A percentile compares a stretch with the other conserved stretches of the same genome.
Conservation (phyloP, 2,888 invertebrate species). For the Cacoxenus indagator region DNA sequence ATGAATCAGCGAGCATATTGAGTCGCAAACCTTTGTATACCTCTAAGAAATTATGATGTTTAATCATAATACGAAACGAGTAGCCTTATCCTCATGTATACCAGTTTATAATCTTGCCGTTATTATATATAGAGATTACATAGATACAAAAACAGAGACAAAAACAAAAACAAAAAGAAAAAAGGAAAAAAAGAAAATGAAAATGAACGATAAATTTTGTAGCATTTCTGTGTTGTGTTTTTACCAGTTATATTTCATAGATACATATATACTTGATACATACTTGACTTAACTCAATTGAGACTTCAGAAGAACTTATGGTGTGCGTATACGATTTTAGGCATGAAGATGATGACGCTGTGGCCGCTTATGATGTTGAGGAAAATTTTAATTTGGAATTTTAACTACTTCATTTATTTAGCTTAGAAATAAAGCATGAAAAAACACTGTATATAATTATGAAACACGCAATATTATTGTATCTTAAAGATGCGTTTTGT, state of each 20-base stretch:
- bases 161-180: background rate
- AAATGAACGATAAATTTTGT: conserved; percentile 17
- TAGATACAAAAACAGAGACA: background rate
- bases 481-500: conserved; percentile 14
- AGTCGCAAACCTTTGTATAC: conserved; percentile 54
- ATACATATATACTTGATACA: background rate
- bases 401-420: no score
- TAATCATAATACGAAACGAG: conserved; percentile 56
- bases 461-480: conserved; percentile 22
- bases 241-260: background rate
- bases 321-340: conserved; percentile 57
- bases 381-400: background rate
- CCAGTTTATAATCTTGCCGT: conserved; percentile 57
- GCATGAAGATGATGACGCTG: no score
- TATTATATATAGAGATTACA: conserved; percentile 12
- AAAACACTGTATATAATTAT: conserved; percentile 9
- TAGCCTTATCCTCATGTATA: conserved; percentile 71
- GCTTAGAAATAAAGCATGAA: conserved; percentile 1
- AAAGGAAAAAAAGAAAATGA: background rate
- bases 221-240: conserved; percentile 54
- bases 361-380: no score
- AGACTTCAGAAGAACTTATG: conserved; percentile 16
- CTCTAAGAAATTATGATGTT: conserved; percentile 25
- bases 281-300: no score
- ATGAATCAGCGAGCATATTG: background rate